Evolutionary conservation across 2,888 invertebrate genomes (phyloP), one percentile per base, ranked within the genome.

Genomic region (Lomographa bimaculata): DNA sequence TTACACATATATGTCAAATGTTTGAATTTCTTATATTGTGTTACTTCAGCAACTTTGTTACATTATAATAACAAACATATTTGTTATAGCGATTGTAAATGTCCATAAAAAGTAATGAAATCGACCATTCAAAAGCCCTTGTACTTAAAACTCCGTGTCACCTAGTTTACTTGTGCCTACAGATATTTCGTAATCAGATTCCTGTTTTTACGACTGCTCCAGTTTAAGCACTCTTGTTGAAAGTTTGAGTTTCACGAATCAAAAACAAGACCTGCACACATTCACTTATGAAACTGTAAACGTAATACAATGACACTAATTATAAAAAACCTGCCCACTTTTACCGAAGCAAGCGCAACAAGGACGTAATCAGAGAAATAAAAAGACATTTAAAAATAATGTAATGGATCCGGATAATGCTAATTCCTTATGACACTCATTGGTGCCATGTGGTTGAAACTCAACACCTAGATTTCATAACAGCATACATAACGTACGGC

Each of bases 81-180:
- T n/a, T n/a, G n/a, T n/a, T n/a, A n/a, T n/a, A n/a, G n/a, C n/a
- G n/a, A n/a, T n/a, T n/a, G n/a, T n/a, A n/a, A 14, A 12, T 23
- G 3, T 30, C 30, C 9, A 23, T 42, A 18, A 36, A 43, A 44
- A 46, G 44, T 58, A 54, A 17, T 34, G 54, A 56, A 60, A 66
- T 41, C 37, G 10, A 20, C 35, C 50, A 21, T 40, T 53, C 46
- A 24, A 51, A 60, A 63, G 63, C 63, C 68, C 63, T 69, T 68
- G 62, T 46, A 59, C 66, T 64, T 55, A 59, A 49, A 50, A 52
- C 38, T 21, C 55, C 46, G 50, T 56, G 57, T 65, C 63, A 58
- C 59, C 57, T 57, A 55, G 49, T 56, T 63, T 32, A 37, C 36
- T 28, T 24, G 40, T 39, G 11, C 21, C 26, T 49, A 54, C 40